phyloP scores from a whole-genome alignment of 2,888 invertebrate genomes.

The Hoplodrina blanda region DNA sequence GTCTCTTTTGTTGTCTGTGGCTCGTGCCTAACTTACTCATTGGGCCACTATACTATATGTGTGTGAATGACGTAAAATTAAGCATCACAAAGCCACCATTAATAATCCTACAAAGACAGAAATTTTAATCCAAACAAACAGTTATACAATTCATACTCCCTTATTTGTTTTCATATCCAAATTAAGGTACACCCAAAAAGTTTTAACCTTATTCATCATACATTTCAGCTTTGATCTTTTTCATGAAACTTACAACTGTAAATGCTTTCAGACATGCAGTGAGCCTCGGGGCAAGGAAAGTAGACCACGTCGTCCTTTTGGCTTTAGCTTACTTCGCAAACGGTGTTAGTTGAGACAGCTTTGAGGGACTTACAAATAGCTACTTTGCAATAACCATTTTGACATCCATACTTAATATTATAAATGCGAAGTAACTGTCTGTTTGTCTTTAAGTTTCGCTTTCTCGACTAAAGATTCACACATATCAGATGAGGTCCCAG shows the following conservation, averaged over 20 bases:
- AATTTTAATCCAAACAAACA: not conserved
- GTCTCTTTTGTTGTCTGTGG: too few species aligned
- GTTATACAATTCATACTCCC: not conserved
- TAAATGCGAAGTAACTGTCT: too few species aligned
- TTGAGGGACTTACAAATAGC: conserved; percentile 36
- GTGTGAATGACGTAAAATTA: too few species aligned
- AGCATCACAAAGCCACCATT: too few species aligned
- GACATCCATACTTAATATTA: too few species aligned
- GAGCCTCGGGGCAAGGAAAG: conserved; percentile 51
- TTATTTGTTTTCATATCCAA: not conserved
- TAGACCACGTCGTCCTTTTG: conserved; percentile 53
- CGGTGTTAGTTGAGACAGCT: conserved; percentile 48
- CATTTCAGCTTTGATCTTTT: conserved; percentile 56
- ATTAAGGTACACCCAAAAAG: conserved; percentile 23
- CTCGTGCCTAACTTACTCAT: too few species aligned
- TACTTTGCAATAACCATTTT: conserved; percentile 28
- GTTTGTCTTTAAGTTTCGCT: too few species aligned
- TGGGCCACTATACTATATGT: too few species aligned
- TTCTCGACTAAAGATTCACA: too few species aligned
- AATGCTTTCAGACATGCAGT: conserved; percentile 53
- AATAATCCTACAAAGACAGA: not conserved
- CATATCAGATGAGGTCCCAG: too few species aligned
- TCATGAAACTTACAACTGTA: conserved; percentile 28
- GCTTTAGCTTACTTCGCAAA: conserved; percentile 41
- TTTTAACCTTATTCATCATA: conserved; percentile 45